Evolutionary conservation across 1,140 invertebrate genomes (phyloP).

Genomic region (Hycleus cichorii): DNA sequence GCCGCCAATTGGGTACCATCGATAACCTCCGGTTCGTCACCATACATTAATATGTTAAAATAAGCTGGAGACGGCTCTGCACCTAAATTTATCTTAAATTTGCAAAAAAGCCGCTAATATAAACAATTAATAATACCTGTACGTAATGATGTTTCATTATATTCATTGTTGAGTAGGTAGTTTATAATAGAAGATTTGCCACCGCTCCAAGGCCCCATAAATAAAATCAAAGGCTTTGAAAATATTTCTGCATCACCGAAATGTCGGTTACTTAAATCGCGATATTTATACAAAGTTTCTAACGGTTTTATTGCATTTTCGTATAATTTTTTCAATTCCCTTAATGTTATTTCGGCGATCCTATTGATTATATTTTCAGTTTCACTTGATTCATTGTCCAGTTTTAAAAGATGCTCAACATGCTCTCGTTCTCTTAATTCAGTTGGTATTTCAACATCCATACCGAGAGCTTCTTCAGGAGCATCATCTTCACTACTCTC

Average conservation of each 20-base stretch:
- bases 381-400: conserved; percentile 68
- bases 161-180: conserved; percentile 83
- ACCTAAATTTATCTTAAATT: conserved; percentile 49
- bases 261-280: conserved; percentile 85
- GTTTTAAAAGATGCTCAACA: conserved; percentile 68
- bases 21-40: conserved; percentile 72
- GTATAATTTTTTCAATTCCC: conserved; percentile 81
- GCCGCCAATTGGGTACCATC: conserved; percentile 89
- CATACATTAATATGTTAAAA: conserved; percentile 89
- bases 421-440: conserved; percentile 72
- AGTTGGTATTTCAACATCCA: conserved; percentile 66
- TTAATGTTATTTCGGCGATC: conserved; percentile 67
- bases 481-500: conserved; percentile 32
- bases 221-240: conserved; percentile 84
- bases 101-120: background rate
- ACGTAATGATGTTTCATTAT: conserved; percentile 70
- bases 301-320: conserved; percentile 83
- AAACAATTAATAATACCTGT: conserved; percentile 57
- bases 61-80: conserved; percentile 89
- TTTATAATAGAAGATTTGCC: conserved; percentile 93
- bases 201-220: conserved; percentile 93
- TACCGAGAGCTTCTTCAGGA: conserved; percentile 49
- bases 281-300: conserved; percentile 84
- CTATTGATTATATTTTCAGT: conserved; percentile 64
- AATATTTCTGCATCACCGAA: conserved; percentile 93